Evolutionary conservation across 2,797 vertebrate genomes (phyloP).

Genomic region (Tarsius wallacei): DNA sequence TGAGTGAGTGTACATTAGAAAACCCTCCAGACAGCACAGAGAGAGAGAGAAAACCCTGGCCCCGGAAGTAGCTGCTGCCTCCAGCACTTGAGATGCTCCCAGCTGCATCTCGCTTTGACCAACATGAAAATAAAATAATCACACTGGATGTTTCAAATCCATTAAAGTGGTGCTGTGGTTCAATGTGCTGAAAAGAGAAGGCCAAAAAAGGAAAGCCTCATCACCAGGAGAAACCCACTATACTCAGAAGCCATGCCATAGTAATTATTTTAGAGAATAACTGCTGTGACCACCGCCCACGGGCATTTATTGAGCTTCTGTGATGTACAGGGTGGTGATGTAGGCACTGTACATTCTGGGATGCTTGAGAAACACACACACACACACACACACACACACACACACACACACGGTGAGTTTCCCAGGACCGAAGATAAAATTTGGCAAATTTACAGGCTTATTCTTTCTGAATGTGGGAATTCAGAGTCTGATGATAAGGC

Average conservation of each 20-base stretch:
- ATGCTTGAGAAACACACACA: neutral
- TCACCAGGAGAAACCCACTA: neutral
- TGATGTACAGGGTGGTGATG: neutral
- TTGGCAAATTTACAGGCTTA: neutral
- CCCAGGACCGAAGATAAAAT: conserved; percentile 30
- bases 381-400: neutral
- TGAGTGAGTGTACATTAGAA: conserved; percentile 85
- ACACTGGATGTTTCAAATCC: neutral
- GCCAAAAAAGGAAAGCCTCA: neutral
- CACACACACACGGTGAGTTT: neutral
- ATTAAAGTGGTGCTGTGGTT: neutral
- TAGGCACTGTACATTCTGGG: neutral
- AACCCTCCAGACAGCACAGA: conserved; percentile 78
- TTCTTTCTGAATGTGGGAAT: conserved; percentile 52
- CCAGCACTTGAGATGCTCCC: neutral
- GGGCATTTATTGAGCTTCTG: neutral
- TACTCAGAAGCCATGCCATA: neutral
- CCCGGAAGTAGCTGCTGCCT: neutral
- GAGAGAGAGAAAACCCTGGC: conserved; percentile 44
- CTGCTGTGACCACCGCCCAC: neutral
- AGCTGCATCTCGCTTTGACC: neutral
- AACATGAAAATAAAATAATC: conserved; percentile 28
- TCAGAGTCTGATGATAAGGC: conserved; percentile 39
- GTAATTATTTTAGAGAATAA: neutral
- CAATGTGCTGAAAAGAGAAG: neutral